Evolutionary conservation across 1,140 invertebrate species (phyloP).

Genomic region (Oncopeltus fasciatus): DNA sequence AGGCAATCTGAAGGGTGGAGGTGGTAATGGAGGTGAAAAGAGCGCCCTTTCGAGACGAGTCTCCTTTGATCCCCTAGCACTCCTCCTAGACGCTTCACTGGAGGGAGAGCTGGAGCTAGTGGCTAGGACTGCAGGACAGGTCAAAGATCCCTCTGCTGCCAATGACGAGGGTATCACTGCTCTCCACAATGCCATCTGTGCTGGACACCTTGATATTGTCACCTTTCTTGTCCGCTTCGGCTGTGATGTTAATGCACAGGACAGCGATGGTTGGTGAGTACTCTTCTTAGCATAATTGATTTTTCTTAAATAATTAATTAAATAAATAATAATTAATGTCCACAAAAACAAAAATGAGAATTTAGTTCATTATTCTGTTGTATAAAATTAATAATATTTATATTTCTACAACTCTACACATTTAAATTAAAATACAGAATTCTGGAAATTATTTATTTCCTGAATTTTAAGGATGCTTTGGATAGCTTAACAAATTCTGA

Average conservation of each 20-base stretch:
- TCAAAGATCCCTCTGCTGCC: slow-evolving; percentile 32
- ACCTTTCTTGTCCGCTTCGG: slow-evolving; percentile 94
- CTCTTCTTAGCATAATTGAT: no score
- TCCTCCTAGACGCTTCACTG: slow-evolving; percentile 89
- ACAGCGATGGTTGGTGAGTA: slow-evolving; percentile 88
- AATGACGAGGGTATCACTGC: slow-evolving; percentile 89
- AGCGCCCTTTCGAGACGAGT: slow-evolving; percentile 64
- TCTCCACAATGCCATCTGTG: slow-evolving; percentile 97
- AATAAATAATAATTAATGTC: no score
- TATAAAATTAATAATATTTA: no score
- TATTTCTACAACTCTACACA: no score
- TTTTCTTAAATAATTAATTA: no score
- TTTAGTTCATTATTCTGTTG: no score
- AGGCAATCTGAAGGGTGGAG: no score
- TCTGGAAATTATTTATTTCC: no score
- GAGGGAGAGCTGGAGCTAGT: slow-evolving; percentile 97
- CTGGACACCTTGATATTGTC: slow-evolving; percentile 95
- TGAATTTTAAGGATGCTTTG: no score
- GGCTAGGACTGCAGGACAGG: slow-evolving; percentile 84
- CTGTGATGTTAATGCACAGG: slow-evolving; percentile 97
- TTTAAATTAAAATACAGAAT: no score
- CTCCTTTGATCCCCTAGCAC: slow-evolving; percentile 91
- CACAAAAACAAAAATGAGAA: no score
- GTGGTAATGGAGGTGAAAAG: slow-evolving; percentile 37
- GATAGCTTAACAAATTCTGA: no score